phyloP scores from a whole-genome alignment of 2,888 invertebrate species.

The Eristalis pertinax region DNA sequence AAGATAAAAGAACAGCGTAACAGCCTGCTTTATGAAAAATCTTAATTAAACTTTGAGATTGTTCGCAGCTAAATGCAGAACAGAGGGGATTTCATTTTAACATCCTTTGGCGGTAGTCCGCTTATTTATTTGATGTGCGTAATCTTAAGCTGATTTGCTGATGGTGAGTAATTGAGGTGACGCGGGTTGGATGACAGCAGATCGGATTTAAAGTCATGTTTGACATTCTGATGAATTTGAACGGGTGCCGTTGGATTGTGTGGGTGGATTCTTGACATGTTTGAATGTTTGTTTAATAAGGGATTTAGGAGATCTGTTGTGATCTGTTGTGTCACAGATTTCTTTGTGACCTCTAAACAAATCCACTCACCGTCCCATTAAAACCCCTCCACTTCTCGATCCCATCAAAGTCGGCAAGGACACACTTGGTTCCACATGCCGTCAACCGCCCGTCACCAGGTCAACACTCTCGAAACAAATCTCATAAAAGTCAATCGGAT shows the following conservation, averaged over 20 bases:
- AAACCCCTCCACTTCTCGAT: neutral
- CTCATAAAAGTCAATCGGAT: constrained; percentile 8
- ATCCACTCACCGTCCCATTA: neutral
- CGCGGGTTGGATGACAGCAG: neutral
- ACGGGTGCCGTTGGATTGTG: neutral
- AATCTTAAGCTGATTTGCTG: neutral
- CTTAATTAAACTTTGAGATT: constrained; percentile 21
- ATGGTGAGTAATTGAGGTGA: neutral
- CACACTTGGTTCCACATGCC: neutral
- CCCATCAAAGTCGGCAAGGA: neutral
- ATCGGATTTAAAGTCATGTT: neutral
- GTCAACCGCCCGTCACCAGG: neutral
- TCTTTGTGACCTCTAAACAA: neutral
- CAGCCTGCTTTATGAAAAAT: neutral
- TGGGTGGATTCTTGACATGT: too few relatives aligned
- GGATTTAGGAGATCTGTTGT: too few relatives aligned
- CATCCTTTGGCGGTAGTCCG: neutral
- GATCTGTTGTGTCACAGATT: too few relatives aligned
- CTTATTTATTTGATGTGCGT: neutral
- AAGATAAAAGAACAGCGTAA: constrained; percentile 1
- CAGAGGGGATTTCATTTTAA: constrained; percentile 14
- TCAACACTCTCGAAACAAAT: neutral
- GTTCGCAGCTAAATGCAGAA: neutral
- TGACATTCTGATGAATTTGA: neutral
- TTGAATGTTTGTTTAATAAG: too few relatives aligned